Conservation (phyloP, 2,888 invertebrate species). For the Pachymerium ferrugineum region DNA sequence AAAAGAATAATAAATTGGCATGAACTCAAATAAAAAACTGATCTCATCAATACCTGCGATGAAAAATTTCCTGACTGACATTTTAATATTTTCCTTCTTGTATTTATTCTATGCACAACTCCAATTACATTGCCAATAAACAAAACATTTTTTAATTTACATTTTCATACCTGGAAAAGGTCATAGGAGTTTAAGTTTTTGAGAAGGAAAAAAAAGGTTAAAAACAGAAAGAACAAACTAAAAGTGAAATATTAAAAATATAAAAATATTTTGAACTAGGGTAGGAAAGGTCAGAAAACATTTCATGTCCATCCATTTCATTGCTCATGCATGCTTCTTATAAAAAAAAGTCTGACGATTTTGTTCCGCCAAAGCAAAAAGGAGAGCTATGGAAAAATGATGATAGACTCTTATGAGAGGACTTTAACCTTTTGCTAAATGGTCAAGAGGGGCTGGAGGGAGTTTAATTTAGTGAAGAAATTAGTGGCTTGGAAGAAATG, state of each 20-base stretch:
- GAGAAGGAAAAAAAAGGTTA: background rate
- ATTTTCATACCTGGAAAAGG: no score
- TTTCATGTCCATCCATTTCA: background rate
- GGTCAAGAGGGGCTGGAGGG: background rate
- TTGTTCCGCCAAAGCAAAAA: background rate
- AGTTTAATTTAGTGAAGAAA: background rate
- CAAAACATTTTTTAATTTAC: no score
- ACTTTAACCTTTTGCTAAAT: background rate
- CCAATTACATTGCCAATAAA: no score
- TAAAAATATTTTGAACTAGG: background rate
- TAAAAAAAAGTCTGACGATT: background rate
- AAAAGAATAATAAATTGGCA: no score
- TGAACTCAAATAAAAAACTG: no score
- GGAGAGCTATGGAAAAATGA: background rate
- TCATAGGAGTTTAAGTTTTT: background rate
- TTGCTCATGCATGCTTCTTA: background rate
- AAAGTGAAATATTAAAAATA: background rate
- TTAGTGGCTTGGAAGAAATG: background rate
- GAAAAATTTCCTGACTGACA: no score
- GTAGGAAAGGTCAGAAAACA: background rate
- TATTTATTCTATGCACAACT: no score
- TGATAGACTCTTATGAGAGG: background rate
- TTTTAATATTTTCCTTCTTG: no score
- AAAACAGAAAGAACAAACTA: background rate
- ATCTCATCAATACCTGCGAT: no score